Conservation (phyloP, 2,797 vertebrate genomes). For the Fundulus diaphanus region DNA sequence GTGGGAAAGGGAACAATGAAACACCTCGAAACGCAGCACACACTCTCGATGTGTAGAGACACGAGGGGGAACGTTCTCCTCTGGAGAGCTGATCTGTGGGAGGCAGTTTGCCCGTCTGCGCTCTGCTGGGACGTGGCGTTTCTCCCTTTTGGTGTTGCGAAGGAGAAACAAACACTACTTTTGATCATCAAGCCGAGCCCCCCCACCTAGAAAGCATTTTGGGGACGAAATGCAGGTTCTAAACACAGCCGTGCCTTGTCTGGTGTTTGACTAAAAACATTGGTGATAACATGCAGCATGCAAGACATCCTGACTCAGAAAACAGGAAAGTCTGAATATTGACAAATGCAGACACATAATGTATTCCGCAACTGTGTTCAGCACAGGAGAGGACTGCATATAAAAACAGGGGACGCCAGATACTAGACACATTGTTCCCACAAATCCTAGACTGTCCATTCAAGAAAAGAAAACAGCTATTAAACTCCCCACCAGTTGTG, state of each 20-base stretch:
- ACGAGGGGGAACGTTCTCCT: slow-evolving; percentile 76
- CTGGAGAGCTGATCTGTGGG: slow-evolving; percentile 89
- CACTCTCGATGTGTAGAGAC: slow-evolving; percentile 34
- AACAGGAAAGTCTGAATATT: slow-evolving; percentile 48
- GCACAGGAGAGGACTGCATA: slow-evolving; percentile 67
- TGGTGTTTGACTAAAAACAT: slow-evolving; percentile 65
- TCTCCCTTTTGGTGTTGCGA: slow-evolving; percentile 83
- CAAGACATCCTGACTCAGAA: slow-evolving; percentile 53
- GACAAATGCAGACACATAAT: slow-evolving; percentile 49
- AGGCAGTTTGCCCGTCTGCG: slow-evolving; percentile 83
- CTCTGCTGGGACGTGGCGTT: slow-evolving; percentile 88
- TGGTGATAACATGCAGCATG: slow-evolving; percentile 54
- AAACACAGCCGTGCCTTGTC: slow-evolving; percentile 58
- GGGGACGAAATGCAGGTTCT: slow-evolving; percentile 75
- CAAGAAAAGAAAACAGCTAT: slow-evolving; percentile 40
- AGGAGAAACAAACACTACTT: slow-evolving; percentile 84
- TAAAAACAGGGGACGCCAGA: slow-evolving; percentile 66
- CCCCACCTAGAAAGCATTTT: slow-evolving; percentile 74
- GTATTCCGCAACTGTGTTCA: slow-evolving; percentile 60
- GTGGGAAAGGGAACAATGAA: slow-evolving; percentile 64
- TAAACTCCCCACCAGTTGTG: slow-evolving; percentile 81
- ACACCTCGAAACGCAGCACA: slow-evolving; percentile 50
- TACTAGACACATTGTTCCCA: slow-evolving; percentile 71
- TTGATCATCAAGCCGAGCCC: slow-evolving; percentile 84
- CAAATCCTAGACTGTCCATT: slow-evolving; percentile 76